phyloP scores from a whole-genome alignment of 2,113 vertebrate genomes.

The Phyllostomus discolor region DNA sequence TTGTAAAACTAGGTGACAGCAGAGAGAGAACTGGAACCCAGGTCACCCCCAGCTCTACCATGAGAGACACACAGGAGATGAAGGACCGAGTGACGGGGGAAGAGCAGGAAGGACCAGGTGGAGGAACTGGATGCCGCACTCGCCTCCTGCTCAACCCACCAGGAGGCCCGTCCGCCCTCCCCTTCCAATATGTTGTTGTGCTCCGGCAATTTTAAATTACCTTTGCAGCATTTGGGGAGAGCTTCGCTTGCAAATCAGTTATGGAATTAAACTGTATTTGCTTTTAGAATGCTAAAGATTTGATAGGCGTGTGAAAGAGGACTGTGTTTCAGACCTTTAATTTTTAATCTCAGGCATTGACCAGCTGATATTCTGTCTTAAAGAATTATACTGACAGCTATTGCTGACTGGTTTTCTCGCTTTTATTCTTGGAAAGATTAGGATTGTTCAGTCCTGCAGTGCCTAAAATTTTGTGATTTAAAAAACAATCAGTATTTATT shows the following conservation, averaged over 20 bases:
- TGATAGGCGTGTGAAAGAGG: background rate
- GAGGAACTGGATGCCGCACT: background rate
- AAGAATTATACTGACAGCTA: constrained; percentile 3
- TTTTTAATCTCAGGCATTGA: background rate
- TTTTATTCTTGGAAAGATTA: constrained; percentile 31
- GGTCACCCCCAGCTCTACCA: background rate
- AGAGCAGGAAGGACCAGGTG: background rate
- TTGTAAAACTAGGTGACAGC: background rate
- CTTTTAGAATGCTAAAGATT: background rate
- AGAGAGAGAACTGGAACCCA: background rate
- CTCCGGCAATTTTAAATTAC: background rate
- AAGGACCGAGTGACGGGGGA: background rate
- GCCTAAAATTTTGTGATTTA: background rate
- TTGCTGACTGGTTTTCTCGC: background rate
- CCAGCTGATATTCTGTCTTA: background rate
- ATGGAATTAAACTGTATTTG: background rate
- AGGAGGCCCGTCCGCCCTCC: background rate
- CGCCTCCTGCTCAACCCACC: background rate
- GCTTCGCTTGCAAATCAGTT: background rate
- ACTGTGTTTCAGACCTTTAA: background rate
- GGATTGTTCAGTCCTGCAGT: background rate
- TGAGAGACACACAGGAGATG: background rate
- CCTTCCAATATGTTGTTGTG: background rate
- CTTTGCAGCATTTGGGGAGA: background rate
- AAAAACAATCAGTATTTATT: background rate